Evolutionary conservation across 2,888 invertebrate genomes (phyloP), one percentile per base, ranked within the genome.

Genomic region (Lithosia quadra): DNA sequence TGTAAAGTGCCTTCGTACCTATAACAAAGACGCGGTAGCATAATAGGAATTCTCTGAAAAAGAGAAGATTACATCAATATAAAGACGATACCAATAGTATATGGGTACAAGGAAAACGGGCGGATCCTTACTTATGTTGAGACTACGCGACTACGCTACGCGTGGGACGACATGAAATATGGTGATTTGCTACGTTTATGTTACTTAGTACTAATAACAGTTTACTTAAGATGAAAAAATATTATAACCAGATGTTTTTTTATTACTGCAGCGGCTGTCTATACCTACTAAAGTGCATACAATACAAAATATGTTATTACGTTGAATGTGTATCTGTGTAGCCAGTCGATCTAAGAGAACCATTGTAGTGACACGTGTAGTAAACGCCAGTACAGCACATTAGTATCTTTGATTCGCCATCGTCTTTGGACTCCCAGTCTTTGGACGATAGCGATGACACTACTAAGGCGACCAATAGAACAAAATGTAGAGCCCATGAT

Each of bases 1-100:
- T 49, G n/a, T 49, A 49, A 81, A 80, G 76, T 78, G 78, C 71
- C 74, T 80, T 75, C 70, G 75, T n/a, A 75, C 82, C 76, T n/a
- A n/a, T n/a, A 78, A 86, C 80, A 85, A 86, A 86, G 84, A 85
- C 80, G 73, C 77, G 74, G 78, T 74, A 70, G 59, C 64, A 78
- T 73, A 73, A 79, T 80, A 74, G 69, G 62, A 73, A 75, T 75
- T 80, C 77, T 76, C 71, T 73, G 76, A 83, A 82, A 80, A 82
- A 76, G 76, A 69, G 65, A 75, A 75, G 79, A 83, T 80, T 77
- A 63, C 72, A 76, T 78, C 76, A 75, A 81, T 79, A 79, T 76
- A 80, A 81, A 81, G 76, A 78, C 71, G 71, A 78, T 72, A 74
- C 60, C 58, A 72, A 72, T 74, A n/a, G n/a, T 77, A 77, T 79